Evolutionary conservation across 37 sponge, comb jelly and placozoan species (phyloP).

Genomic region (Eunapius fragilis): DNA sequence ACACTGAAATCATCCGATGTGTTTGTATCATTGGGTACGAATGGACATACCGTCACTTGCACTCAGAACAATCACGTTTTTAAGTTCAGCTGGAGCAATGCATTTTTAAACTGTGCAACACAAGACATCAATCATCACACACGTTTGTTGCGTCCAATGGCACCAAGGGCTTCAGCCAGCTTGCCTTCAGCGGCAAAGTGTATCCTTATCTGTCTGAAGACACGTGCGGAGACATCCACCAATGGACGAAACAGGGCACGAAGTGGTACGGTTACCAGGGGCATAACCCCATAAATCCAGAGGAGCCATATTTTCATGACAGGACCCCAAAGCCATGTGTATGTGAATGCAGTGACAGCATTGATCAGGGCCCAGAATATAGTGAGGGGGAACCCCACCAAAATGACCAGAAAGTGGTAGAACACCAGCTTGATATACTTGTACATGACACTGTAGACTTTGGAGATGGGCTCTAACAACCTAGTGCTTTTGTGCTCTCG

Average conservation of each 20-base stretch:
- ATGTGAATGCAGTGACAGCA: slow-evolving; percentile 11
- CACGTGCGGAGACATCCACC: slow-evolving; percentile 31
- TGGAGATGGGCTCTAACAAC: slow-evolving; percentile 4
- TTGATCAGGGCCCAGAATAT: slow-evolving; percentile 37
- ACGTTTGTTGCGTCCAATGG: not conserved
- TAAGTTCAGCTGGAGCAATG: too few species aligned
- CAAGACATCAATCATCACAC: not conserved
- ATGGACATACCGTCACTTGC: too few species aligned
- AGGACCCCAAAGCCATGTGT: slow-evolving; percentile 29
- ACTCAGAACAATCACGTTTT: too few species aligned
- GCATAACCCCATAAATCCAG: slow-evolving; percentile 6
- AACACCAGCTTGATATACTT: slow-evolving; percentile 36
- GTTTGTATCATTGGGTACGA: too few species aligned
- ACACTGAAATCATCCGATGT: too few species aligned
- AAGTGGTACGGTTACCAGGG: not conserved
- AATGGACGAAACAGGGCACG: slow-evolving; percentile 26
- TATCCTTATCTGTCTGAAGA: slow-evolving; percentile 41
- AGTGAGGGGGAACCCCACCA: slow-evolving; percentile 25
- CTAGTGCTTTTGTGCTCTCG: slow-evolving; percentile 48
- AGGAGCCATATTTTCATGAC: slow-evolving; percentile 11
- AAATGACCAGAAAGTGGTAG: slow-evolving; percentile 46
- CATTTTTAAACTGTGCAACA: too few species aligned
- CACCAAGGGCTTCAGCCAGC: not conserved
- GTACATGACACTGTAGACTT: slow-evolving; percentile 9
- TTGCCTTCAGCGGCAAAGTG: not conserved